phyloP scores from a whole-genome alignment of 2,113 vertebrate species.

The Menidia beryllina region DNA sequence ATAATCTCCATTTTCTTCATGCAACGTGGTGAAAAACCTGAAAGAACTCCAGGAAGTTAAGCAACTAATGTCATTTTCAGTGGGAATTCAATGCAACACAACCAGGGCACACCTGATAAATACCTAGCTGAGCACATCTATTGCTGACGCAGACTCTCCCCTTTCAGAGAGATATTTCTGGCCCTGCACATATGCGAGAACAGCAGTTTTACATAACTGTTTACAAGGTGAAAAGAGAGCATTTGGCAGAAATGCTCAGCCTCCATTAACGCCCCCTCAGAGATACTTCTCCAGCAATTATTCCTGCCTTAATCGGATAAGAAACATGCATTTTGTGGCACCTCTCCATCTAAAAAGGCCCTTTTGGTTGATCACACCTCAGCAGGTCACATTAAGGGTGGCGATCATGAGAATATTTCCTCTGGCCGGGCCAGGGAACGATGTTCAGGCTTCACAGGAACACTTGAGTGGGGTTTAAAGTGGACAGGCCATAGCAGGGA shows the following conservation, averaged over 20 bases:
- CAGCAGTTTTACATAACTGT: background rate
- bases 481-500: no score
- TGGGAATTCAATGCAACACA: no score
- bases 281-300: background rate
- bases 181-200: background rate
- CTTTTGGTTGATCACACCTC: slow-evolving; percentile 25
- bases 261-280: background rate
- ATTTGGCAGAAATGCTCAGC: background rate
- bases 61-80: no score
- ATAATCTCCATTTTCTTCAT: no score
- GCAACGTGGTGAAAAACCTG: no score
- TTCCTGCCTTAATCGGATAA: background rate
- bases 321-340: background rate
- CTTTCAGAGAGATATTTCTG: background rate
- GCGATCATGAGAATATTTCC: slow-evolving; percentile 49
- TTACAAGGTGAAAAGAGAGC: background rate
- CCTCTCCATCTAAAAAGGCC: slow-evolving; percentile 5
- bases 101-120: no score
- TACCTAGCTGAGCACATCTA: background rate
- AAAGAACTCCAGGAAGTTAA: no score
- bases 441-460: slow-evolving; percentile 29
- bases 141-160: slow-evolving; percentile 1
- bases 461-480: no score
- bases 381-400: slow-evolving; percentile 25
- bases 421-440: slow-evolving; percentile 24